Percentiles rank a stretch among this genome's conserved stretches.
phyloP scores from a whole-genome alignment of 2,888 invertebrate genomes.

The Melieria crassipennis region DNA sequence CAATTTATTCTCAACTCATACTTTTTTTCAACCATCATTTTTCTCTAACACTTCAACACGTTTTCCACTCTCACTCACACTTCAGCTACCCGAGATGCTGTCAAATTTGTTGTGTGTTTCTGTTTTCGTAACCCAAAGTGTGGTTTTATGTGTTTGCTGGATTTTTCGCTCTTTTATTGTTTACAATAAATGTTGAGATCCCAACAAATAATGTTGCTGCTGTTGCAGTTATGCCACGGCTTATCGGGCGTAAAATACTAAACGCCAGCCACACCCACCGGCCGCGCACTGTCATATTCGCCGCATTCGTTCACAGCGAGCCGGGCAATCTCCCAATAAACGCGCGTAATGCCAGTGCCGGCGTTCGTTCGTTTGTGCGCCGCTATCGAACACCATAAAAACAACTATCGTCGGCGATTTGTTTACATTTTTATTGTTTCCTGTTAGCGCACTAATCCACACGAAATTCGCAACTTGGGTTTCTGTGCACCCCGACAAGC shows the following conservation, averaged over 20 bases:
- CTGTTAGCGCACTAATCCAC: constrained; percentile 45
- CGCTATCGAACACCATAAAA: constrained; percentile 26
- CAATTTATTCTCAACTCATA: too few species aligned
- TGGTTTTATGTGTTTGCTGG: too few species aligned
- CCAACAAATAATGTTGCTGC: background rate
- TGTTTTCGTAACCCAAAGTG: too few species aligned
- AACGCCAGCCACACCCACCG: constrained; percentile 18
- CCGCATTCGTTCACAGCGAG: too few species aligned
- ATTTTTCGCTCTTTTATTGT: constrained; percentile 17
- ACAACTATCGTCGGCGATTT: constrained; percentile 44
- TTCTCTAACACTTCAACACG: too few species aligned
- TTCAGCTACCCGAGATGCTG: too few species aligned
- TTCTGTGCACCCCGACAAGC: background rate
- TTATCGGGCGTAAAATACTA: too few species aligned
- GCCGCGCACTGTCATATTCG: too few species aligned
- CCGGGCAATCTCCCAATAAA: background rate
- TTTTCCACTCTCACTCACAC: too few species aligned
- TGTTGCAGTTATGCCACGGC: too few species aligned
- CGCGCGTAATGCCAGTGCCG: background rate
- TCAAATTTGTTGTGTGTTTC: too few species aligned
- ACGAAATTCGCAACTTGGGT: constrained; percentile 9
- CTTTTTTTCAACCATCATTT: too few species aligned
- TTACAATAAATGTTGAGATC: constrained; percentile 25
- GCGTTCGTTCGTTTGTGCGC: background rate
- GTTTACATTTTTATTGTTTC: constrained; percentile 62